Conservation (phyloP, 2,888 invertebrate species). For the Napeogenes sylphis region DNA sequence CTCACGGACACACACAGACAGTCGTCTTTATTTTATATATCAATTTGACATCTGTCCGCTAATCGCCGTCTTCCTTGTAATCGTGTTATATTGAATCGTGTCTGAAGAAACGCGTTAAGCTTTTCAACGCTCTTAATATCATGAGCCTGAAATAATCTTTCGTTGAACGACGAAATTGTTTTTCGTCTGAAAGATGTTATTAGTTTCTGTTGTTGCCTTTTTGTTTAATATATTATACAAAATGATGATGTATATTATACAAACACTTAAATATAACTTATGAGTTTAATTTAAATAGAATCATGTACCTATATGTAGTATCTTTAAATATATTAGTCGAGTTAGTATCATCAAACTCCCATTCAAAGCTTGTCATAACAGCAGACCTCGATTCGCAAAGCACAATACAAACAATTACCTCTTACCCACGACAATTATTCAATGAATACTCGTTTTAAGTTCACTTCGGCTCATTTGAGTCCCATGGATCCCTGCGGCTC, state of each 20-base stretch:
- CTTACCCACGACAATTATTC: constrained; percentile 10
- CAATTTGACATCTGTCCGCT: constrained; percentile 27
- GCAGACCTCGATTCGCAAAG: background rate
- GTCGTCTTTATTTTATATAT: background rate
- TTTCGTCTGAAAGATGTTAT: constrained; percentile 11
- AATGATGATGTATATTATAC: background rate
- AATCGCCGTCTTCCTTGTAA: constrained; percentile 29
- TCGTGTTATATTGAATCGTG: background rate
- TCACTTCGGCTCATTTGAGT: constrained; percentile 11
- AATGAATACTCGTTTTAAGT: constrained; percentile 12
- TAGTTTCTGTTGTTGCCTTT: background rate
- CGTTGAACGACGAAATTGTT: constrained; percentile 20
- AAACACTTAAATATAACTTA: background rate
- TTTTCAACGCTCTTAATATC: constrained; percentile 14
- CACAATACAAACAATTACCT: constrained; percentile 8
- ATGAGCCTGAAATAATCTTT: constrained; percentile 14
- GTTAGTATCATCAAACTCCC: no score
- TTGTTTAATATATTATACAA: background rate
- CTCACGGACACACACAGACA: background rate
- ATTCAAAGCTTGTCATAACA: no score
- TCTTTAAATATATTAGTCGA: no score
- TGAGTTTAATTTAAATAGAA: background rate
- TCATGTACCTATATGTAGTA: no score
- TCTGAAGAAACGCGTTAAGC: constrained; percentile 13
- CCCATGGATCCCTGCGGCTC: background rate